phyloP scores from a whole-genome alignment of 1,140 invertebrate genomes.

The Pseudomyrmex gracilis region DNA sequence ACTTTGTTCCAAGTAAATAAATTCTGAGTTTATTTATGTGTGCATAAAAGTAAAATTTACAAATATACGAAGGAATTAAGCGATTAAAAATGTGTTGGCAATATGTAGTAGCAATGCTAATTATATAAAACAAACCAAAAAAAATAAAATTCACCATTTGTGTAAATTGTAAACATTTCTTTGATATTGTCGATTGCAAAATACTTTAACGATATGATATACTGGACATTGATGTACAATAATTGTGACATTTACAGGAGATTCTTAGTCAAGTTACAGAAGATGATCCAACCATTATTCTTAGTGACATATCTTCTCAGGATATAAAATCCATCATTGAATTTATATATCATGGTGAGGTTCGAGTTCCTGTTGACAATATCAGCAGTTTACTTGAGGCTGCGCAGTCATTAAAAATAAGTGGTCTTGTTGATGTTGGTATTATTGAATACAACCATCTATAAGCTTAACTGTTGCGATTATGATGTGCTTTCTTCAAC shows the following conservation, averaged over 20 bases:
- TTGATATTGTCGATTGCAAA: not conserved
- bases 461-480: not conserved
- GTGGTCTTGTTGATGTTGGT: constrained; percentile 85
- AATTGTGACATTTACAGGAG: constrained; percentile 77
- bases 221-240: not conserved
- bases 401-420: constrained; percentile 85
- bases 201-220: not conserved
- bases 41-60: no score
- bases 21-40: not conserved
- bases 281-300: constrained; percentile 85
- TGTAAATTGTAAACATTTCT: no score
- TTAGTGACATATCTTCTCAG: constrained; percentile 85
- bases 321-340: constrained; percentile 86
- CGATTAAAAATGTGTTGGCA: not conserved
- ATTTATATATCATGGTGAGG: constrained; percentile 88
- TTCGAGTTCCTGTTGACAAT: constrained; percentile 84
- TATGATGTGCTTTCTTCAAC: not conserved
- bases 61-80: not conserved
- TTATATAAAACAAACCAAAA: no score
- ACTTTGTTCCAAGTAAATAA: constrained; percentile 86
- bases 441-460: not conserved
- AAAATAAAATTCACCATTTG: not conserved
- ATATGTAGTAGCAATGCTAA: no score
- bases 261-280: constrained; percentile 82
- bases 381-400: constrained; percentile 84